Conservation (phyloP, 2,888 invertebrate genomes). For the Auanema sp. region DNA sequence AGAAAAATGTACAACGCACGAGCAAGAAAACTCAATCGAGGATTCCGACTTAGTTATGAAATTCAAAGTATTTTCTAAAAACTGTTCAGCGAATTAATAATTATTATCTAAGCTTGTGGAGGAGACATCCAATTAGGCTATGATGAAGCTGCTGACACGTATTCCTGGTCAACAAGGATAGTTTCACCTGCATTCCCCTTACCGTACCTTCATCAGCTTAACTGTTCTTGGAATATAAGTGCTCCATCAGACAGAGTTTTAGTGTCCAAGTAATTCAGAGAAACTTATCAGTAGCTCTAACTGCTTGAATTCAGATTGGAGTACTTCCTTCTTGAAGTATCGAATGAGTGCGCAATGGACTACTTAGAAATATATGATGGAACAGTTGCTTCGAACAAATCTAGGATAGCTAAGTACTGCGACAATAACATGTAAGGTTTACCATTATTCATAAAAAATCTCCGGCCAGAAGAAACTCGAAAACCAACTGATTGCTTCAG, state of each 20-base stretch:
- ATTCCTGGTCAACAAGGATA: slow-evolving; percentile 12
- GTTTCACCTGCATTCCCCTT: slow-evolving; percentile 58
- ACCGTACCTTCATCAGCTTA: slow-evolving; percentile 53
- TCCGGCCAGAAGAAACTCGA: background rate
- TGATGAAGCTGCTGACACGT: slow-evolving; percentile 7
- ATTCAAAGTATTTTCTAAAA: slow-evolving; percentile 35
- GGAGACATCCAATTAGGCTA: slow-evolving; percentile 45
- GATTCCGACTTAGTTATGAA: slow-evolving; percentile 58
- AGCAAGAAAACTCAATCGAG: slow-evolving; percentile 31
- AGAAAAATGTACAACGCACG: slow-evolving; percentile 32
- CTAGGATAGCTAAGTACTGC: slow-evolving; percentile 44
- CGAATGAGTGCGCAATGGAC: slow-evolving; percentile 48
- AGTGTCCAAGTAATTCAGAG: slow-evolving; percentile 35
- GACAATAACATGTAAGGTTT: slow-evolving; percentile 27
- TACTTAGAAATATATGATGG: slow-evolving; percentile 54
- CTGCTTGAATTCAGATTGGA: slow-evolving; percentile 37
- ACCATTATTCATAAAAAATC: background rate
- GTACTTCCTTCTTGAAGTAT: slow-evolving; percentile 36
- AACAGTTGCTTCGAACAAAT: slow-evolving; percentile 17
- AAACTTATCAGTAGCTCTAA: background rate
- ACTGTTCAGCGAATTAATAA: slow-evolving; percentile 4
- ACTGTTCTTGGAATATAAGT: slow-evolving; percentile 61
- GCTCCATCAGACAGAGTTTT: slow-evolving; percentile 46
- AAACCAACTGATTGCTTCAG: slow-evolving; percentile 19
- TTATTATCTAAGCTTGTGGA: slow-evolving; percentile 47